These are phyloP conservation scores for Cnemophilus loriae DNA, from an alignment of 2,113 vertebrate species.

Conservation along the genomic window DNA sequence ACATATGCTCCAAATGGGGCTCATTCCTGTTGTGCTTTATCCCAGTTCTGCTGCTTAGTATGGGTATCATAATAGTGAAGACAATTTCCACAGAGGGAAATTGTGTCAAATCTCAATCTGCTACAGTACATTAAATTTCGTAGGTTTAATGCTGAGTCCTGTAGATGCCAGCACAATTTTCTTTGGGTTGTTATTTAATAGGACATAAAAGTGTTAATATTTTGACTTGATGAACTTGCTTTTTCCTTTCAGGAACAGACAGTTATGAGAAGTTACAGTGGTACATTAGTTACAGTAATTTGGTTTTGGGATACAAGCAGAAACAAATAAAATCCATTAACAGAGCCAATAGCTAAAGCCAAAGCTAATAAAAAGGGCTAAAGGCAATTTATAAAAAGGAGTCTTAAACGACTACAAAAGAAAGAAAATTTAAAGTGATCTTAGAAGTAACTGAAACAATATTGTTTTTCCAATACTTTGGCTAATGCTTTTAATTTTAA, in stretches of 20 bases:
- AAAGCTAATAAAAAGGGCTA: slow-evolving; percentile 60
- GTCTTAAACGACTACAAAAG: slow-evolving; percentile 27
- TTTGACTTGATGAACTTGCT: slow-evolving; percentile 63
- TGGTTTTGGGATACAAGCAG: slow-evolving; percentile 54
- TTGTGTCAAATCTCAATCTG: slow-evolving; percentile 36
- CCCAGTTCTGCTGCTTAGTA: not conserved
- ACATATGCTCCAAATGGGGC: not conserved
- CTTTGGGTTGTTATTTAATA: slow-evolving; percentile 46
- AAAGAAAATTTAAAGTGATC: slow-evolving; percentile 11
- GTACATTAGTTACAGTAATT: slow-evolving; percentile 65
- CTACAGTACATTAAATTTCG: slow-evolving; percentile 38
- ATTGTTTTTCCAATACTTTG: not conserved
- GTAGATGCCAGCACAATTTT: slow-evolving; percentile 31
- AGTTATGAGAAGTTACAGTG: slow-evolving; percentile 48
- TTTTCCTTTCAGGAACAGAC: slow-evolving; percentile 50
- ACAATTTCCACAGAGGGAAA: slow-evolving; percentile 12
- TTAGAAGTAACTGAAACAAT: not conserved
- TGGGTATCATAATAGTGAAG: not conserved
- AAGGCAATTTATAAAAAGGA: slow-evolving; percentile 43
- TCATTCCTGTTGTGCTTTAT: not conserved
- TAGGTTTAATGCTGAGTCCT: slow-evolving; percentile 20
- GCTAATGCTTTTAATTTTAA: not conserved
- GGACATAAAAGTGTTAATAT: slow-evolving; percentile 64
- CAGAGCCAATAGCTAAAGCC: slow-evolving; percentile 40
- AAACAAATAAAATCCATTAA: slow-evolving; percentile 66